A percentile compares a stretch with the other conserved stretches of the same genome.
phyloP scores from a whole-genome alignment of 1,140 invertebrate genomes.

The Anoplophora glabripennis region DNA sequence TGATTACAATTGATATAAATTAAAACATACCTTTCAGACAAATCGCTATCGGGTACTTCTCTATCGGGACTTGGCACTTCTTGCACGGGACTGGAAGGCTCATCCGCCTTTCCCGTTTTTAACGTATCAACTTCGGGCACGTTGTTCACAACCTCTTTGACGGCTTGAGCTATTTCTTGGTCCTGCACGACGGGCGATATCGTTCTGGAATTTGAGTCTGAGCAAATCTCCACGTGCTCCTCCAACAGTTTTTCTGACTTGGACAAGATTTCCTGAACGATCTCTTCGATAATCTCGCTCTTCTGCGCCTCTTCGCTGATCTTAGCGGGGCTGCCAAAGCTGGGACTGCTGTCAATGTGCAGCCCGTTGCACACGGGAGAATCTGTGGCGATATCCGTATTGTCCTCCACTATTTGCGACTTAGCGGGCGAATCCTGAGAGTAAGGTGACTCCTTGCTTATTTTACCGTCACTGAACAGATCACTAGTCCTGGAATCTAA shows the following conservation, averaged over 20 bases:
- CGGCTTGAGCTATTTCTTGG: conserved; percentile 53
- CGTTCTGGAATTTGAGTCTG: conserved; percentile 2
- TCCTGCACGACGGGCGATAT: conserved; percentile 51
- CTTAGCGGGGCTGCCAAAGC: conserved; percentile 41
- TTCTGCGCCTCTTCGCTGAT: conserved; percentile 52
- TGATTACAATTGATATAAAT: neutral
- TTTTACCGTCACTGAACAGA: conserved; percentile 54
- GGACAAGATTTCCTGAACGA: conserved; percentile 58
- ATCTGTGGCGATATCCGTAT: conserved; percentile 11
- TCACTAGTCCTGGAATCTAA: conserved; percentile 55
- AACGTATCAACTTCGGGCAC: conserved; percentile 32
- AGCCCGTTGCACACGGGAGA: conserved; percentile 46
- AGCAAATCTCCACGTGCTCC: conserved; percentile 29
- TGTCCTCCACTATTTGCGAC: conserved; percentile 35
- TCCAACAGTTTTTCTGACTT: conserved; percentile 58
- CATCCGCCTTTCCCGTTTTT: neutral
- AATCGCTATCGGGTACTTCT: conserved; percentile 43
- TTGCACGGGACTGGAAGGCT: conserved; percentile 7
- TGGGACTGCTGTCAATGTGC: conserved; percentile 42
- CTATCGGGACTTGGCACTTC: conserved; percentile 35
- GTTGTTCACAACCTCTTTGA: conserved; percentile 42
- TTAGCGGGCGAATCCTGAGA: conserved; percentile 43
- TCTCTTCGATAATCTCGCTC: conserved; percentile 56
- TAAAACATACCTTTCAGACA: conserved; percentile 40
- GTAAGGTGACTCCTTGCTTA: conserved; percentile 48